Evolutionary conservation across 64 coral and sea anemone species (phyloP).

Genomic region (Exaiptasia diaphana): DNA sequence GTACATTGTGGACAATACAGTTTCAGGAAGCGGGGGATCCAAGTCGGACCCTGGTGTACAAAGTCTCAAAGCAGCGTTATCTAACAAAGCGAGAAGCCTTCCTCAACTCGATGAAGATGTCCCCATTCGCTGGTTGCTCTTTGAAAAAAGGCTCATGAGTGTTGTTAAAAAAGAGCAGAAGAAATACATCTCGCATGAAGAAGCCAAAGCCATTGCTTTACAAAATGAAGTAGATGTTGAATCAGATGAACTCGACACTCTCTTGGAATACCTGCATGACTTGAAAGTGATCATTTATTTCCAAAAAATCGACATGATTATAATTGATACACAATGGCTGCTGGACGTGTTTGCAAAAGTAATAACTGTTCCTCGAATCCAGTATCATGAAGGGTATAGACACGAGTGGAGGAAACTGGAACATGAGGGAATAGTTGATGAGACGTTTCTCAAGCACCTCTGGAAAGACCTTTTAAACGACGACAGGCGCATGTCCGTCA

Average conservation of each 20-base stretch:
- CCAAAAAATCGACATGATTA: neutral
- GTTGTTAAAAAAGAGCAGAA: neutral
- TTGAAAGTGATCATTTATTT: slow-evolving; percentile 10
- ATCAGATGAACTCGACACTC: neutral
- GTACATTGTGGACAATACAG: slow-evolving; percentile 1
- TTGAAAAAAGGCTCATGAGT: neutral
- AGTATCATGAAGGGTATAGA: neutral
- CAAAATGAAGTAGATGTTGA: neutral
- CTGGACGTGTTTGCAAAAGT: slow-evolving; percentile 4
- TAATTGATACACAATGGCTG: neutral
- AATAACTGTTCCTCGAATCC: neutral
- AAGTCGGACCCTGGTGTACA: neutral
- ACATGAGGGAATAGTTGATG: neutral
- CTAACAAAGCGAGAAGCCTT: neutral
- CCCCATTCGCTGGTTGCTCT: slow-evolving; percentile 3
- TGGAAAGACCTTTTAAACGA: neutral
- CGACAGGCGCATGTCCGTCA: neutral
- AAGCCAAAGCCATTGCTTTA: neutral
- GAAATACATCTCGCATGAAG: neutral
- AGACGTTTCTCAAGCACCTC: neutral
- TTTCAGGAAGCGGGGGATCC: neutral
- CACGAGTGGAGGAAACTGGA: neutral
- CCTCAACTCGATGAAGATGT: neutral
- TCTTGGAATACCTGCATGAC: neutral
- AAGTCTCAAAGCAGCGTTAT: neutral